These are phyloP conservation scores for Pempheris klunzingeri DNA, from an alignment of 2,797 vertebrate genomes.

Conservation along the genomic window DNA sequence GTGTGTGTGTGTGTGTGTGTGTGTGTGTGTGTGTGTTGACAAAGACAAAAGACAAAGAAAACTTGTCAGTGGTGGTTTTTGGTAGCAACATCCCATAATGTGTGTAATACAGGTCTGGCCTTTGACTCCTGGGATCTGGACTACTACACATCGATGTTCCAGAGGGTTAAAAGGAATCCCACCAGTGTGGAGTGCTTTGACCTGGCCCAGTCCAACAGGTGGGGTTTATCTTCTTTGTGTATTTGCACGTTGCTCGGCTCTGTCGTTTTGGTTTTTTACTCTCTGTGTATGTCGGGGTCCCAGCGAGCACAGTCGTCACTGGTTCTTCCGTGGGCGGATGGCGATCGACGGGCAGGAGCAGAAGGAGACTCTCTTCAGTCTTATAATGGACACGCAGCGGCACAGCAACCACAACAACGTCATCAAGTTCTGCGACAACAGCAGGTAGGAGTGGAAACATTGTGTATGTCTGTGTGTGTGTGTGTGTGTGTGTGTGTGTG, in stretches of 20 bases:
- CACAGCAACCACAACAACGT: constrained; percentile 93
- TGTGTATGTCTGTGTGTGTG: constrained; percentile 15
- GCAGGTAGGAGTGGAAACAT: constrained; percentile 86
- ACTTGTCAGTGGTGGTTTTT: background rate
- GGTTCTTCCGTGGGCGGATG: constrained; percentile 95
- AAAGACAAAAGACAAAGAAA: background rate
- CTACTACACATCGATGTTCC: constrained; percentile 91
- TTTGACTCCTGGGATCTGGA: constrained; percentile 95
- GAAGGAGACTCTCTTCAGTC: constrained; percentile 89
- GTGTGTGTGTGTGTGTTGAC: background rate
- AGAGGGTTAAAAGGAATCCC: constrained; percentile 89
- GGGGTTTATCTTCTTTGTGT: constrained; percentile 30
- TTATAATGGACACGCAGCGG: constrained; percentile 93
- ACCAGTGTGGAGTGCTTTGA: constrained; percentile 95
- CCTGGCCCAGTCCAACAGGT: constrained; percentile 96
- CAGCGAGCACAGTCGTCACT: constrained; percentile 96
- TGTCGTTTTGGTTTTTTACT: background rate
- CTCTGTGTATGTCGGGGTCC: background rate
- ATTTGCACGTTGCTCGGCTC: background rate
- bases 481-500: constrained; percentile 23
- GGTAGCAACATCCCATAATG: background rate
- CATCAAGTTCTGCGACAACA: constrained; percentile 97
- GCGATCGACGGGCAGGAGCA: constrained; percentile 86
- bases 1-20: constrained; percentile 29
- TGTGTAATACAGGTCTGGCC: constrained; percentile 85